phyloP scores from a whole-genome alignment of 2,797 vertebrate species.

The Cossypha heuglini region DNA sequence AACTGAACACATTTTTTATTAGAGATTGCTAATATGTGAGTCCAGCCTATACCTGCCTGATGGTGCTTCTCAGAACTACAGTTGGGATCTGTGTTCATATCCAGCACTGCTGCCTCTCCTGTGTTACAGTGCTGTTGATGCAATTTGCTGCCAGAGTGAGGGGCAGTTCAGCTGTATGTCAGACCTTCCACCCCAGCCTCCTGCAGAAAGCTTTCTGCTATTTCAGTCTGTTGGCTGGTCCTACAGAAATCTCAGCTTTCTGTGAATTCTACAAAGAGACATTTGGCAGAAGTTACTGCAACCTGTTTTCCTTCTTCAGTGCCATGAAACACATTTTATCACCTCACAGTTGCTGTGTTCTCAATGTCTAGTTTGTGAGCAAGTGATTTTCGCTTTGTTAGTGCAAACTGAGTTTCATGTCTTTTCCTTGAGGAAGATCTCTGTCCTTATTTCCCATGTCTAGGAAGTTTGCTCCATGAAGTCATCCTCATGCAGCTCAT shows the following conservation, averaged over 20 bases:
- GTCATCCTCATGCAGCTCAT: background rate
- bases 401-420: background rate
- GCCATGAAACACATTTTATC: background rate
- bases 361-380: background rate
- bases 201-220: background rate
- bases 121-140: background rate
- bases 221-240: background rate
- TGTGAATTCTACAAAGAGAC: accelerated
- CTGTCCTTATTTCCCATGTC: background rate
- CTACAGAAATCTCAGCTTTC: background rate
- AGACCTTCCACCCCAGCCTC: background rate
- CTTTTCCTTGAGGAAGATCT: background rate
- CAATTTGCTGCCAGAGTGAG: background rate
- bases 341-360: background rate
- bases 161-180: background rate
- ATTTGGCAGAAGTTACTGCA: background rate
- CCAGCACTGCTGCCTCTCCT: background rate
- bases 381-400: background rate
- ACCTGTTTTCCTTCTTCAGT: background rate
- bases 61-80: background rate
- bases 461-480: background rate
- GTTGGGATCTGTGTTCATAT: accelerated
- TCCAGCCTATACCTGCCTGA: background rate
- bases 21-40: background rate
- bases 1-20: background rate